These are phyloP conservation scores for Uria aalge DNA, from an alignment of 2,113 vertebrate species.

Conservation along the genomic window DNA sequence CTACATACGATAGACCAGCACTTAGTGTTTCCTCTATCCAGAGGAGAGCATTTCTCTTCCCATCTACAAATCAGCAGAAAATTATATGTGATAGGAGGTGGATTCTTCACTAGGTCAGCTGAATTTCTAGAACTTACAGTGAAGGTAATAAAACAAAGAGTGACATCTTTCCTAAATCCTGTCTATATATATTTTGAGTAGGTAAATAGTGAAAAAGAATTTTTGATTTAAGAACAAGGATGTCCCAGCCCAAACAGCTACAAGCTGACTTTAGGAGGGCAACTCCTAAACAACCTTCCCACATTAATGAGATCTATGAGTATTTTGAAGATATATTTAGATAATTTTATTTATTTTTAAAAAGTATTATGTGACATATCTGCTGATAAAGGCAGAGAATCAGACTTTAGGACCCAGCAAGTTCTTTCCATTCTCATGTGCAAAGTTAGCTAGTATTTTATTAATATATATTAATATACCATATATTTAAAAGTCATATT, in stretches of 20 bases:
- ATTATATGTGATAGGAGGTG: background rate
- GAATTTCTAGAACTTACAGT: background rate
- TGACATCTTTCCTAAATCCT: background rate
- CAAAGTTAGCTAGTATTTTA: background rate
- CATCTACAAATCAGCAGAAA: background rate
- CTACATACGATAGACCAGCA: background rate
- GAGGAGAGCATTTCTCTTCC: background rate
- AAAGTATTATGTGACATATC: background rate
- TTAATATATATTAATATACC: background rate
- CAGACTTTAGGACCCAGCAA: background rate
- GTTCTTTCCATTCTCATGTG: background rate
- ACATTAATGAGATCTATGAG: background rate
- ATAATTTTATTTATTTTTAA: background rate
- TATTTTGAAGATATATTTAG: background rate
- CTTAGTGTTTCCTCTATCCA: background rate
- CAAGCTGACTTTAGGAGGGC: background rate
- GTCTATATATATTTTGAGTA: background rate
- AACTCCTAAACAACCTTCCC: background rate
- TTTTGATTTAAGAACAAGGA: background rate
- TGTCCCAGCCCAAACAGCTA: background rate
- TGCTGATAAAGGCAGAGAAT: background rate
- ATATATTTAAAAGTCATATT: background rate
- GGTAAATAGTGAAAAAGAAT: background rate
- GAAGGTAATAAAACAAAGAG: background rate
- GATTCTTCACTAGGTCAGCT: background rate